Conservation (phyloP, 2,797 vertebrate genomes). For the Microctenopoma steveboyesi region DNA sequence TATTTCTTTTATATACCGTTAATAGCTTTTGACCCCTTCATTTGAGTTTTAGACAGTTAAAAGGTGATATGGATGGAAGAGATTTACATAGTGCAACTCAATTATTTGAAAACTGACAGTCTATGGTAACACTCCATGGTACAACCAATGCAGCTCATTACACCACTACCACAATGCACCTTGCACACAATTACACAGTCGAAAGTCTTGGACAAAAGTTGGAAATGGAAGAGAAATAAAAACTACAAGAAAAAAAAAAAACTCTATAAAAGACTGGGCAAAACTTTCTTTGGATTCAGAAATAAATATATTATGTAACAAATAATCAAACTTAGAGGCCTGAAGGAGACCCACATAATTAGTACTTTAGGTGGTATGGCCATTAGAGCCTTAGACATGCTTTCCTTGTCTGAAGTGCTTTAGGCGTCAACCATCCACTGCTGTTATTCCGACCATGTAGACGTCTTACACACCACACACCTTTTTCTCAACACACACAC, state of each 20-base stretch:
- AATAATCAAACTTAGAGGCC: constrained; percentile 28
- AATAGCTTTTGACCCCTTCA: not conserved
- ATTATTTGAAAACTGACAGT: not conserved
- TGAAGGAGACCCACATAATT: not conserved
- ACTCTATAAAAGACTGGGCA: not conserved
- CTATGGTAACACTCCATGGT: not conserved
- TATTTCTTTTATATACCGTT: not conserved
- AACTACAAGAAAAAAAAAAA: not conserved
- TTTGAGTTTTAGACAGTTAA: constrained; percentile 5
- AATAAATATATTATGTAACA: constrained; percentile 57
- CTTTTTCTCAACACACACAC: too few relatives aligned
- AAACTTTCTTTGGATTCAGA: constrained; percentile 50
- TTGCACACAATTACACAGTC: not conserved
- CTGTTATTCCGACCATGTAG: not conserved
- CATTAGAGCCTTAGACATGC: not conserved
- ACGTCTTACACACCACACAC: too few relatives aligned
- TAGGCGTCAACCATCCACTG: not conserved
- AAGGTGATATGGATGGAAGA: constrained; percentile 28
- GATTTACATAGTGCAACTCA: constrained; percentile 21
- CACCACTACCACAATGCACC: not conserved
- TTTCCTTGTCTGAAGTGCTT: not conserved
- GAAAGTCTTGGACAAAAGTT: not conserved
- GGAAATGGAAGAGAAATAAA: not conserved
- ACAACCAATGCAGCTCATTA: not conserved
- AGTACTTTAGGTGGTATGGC: not conserved